Conservation (phyloP, 2,797 vertebrate genomes). For the Dryobates pubescens region DNA sequence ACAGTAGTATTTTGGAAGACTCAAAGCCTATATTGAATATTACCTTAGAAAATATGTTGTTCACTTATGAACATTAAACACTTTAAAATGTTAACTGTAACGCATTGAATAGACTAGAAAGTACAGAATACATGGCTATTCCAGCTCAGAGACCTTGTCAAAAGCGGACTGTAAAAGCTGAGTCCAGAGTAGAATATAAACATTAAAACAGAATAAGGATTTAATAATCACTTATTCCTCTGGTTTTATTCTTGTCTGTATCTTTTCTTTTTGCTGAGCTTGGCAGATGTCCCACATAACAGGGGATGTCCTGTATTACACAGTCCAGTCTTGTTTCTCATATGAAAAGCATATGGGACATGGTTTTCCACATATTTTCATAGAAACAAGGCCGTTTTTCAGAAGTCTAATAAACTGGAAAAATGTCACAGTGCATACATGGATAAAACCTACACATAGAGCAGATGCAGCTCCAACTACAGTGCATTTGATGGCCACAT, state of each 20-base stretch:
- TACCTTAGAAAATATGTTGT: neutral
- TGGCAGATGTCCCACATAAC: neutral
- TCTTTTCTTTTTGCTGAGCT: conserved; percentile 28
- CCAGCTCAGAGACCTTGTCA: neutral
- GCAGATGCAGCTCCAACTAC: neutral
- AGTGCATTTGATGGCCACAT: neutral
- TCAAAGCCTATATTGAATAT: neutral
- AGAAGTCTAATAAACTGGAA: neutral
- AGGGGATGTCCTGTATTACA: conserved; percentile 2
- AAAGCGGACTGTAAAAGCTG: neutral
- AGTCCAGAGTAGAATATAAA: neutral
- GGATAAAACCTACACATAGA: neutral
- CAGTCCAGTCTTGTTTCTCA: neutral
- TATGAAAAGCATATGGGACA: conserved; percentile 16
- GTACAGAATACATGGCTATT: neutral
- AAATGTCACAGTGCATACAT: neutral
- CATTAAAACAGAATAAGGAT: neutral
- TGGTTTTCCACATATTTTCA: neutral
- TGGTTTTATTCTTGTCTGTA: neutral
- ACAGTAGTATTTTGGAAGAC: neutral
- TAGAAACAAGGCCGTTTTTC: neutral
- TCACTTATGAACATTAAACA: neutral
- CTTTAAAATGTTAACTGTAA: neutral
- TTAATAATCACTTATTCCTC: neutral
- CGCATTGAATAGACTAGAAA: neutral